Percentiles rank a stretch among this genome's conserved stretches.
Evolutionary conservation across 1,140 invertebrate genomes (phyloP).

Genomic region (Cotesia typhae): DNA sequence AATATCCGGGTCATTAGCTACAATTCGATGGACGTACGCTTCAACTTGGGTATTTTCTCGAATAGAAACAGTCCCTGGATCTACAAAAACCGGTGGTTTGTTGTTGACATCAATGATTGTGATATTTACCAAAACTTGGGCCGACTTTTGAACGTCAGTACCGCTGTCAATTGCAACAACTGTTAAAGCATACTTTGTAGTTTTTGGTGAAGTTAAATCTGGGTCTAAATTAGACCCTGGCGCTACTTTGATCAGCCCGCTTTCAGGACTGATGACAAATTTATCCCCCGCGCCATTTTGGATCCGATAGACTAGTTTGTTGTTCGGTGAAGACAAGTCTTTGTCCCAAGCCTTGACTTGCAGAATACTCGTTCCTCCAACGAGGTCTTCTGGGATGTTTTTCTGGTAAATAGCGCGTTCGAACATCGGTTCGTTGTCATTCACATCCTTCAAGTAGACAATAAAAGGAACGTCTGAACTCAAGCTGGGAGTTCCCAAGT

Average conservation of each 20-base stretch:
- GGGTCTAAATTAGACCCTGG: conserved; percentile 88
- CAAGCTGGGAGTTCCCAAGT: conserved; percentile 80
- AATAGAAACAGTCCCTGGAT: conserved; percentile 74
- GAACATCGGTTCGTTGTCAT: conserved; percentile 87
- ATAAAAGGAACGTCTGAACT: conserved; percentile 78
- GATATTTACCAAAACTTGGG: conserved; percentile 81
- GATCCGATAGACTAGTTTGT: conserved; percentile 87
- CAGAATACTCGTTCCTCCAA: conserved; percentile 79
- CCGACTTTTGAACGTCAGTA: conserved; percentile 79
- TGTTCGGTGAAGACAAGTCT: conserved; percentile 88
- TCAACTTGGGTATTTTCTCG: conserved; percentile 83
- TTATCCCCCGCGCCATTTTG: conserved; percentile 88
- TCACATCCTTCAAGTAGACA: conserved; percentile 87
- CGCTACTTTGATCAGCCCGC: conserved; percentile 85
- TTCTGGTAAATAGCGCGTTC: conserved; percentile 77
- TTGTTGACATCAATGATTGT: conserved; percentile 91
- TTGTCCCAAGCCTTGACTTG: conserved; percentile 84
- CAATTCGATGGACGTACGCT: conserved; percentile 72
- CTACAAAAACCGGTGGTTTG: conserved; percentile 79
- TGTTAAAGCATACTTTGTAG: conserved; percentile 72
- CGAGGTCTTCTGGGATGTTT: conserved; percentile 83
- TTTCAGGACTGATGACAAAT: conserved; percentile 86
- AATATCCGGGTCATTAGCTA: conserved; percentile 82
- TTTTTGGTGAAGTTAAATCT: conserved; percentile 82
- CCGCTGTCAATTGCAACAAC: conserved; percentile 88